Evolutionary conservation across 2,888 invertebrate genomes (phyloP).

Genomic region (Uloborus plumipes): DNA sequence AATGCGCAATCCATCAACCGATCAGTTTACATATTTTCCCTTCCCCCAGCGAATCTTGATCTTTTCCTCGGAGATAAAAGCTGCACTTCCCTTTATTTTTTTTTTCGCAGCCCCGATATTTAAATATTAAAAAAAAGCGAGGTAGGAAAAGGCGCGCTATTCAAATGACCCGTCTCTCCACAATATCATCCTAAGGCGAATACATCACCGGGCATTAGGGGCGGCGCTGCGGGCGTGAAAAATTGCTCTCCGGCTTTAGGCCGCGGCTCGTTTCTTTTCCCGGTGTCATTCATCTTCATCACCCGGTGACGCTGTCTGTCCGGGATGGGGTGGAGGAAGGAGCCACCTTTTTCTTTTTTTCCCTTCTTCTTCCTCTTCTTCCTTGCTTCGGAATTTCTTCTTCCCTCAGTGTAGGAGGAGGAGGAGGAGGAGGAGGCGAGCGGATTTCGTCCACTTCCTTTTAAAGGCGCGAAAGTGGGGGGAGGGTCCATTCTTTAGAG

Average conservation of each 20-base stretch:
- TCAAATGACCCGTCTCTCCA: slow-evolving; percentile 61
- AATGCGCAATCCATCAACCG: slow-evolving; percentile 63
- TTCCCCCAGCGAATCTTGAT: slow-evolving; percentile 51
- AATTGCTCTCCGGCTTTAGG: slow-evolving; percentile 61
- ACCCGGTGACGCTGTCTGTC: slow-evolving; percentile 51
- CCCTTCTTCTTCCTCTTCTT: neutral
- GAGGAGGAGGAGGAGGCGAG: slow-evolving; percentile 37
- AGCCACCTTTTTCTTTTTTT: neutral
- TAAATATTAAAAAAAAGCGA: slow-evolving; percentile 49
- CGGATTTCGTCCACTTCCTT: slow-evolving; percentile 61
- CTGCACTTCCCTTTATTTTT: slow-evolving; percentile 29
- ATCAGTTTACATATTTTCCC: slow-evolving; percentile 63
- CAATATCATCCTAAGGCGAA: slow-evolving; percentile 55
- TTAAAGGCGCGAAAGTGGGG: slow-evolving; percentile 30
- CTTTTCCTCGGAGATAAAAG: slow-evolving; percentile 55
- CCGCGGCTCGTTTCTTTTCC: slow-evolving; percentile 38
- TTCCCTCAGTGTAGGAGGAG: slow-evolving; percentile 24
- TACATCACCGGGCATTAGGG: slow-evolving; percentile 63
- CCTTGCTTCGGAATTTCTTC: slow-evolving; percentile 50
- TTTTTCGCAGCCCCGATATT: slow-evolving; percentile 33
- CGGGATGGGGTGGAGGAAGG: neutral
- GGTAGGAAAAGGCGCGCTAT: slow-evolving; percentile 40
- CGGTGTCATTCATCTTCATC: slow-evolving; percentile 60
- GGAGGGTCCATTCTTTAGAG: slow-evolving; percentile 32
- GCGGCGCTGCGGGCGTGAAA: slow-evolving; percentile 62